Evolutionary conservation across 92 coral and sea anemone species (phyloP).

Genomic region (Zoanthus solanderi): DNA sequence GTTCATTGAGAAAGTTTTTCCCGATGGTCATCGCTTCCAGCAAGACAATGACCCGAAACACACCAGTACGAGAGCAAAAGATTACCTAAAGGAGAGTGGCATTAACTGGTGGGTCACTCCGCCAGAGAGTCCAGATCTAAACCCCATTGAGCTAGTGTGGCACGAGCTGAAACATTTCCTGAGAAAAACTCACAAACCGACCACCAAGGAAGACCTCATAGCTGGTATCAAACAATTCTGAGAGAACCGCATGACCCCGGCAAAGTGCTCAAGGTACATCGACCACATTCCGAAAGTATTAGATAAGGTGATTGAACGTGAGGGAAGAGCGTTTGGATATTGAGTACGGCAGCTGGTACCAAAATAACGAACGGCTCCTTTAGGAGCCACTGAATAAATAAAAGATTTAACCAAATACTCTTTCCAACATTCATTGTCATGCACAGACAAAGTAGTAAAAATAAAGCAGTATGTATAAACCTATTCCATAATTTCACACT

Average conservation of each 20-base stretch:
- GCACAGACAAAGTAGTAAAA: neutral
- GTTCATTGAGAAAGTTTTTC: conserved; percentile 5
- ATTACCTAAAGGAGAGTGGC: neutral
- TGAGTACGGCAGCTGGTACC: neutral
- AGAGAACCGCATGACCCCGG: conserved; percentile 30
- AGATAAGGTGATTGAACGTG: neutral
- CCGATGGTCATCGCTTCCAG: conserved; percentile 43
- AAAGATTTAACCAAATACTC: neutral
- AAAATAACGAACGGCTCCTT: neutral
- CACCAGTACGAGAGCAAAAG: conserved; percentile 15
- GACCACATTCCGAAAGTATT: conserved; percentile 22
- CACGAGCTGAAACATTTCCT: conserved; percentile 51
- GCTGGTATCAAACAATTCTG: conserved; percentile 43
- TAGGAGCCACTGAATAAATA: neutral
- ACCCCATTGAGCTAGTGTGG: conserved; percentile 56
- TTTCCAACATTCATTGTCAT: neutral
- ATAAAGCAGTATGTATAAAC: neutral
- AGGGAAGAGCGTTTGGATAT: neutral
- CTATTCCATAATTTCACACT: neutral
- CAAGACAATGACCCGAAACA: neutral
- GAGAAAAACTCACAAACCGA: conserved; percentile 29
- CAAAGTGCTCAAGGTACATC: conserved; percentile 44
- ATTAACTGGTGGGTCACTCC: conserved; percentile 47
- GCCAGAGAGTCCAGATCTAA: conserved; percentile 19
- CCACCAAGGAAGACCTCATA: conserved; percentile 50